Evolutionary conservation across 2,797 vertebrate species (phyloP), one percentile per base, ranked within the genome.

Genomic region (Sebastes diaconus): DNA sequence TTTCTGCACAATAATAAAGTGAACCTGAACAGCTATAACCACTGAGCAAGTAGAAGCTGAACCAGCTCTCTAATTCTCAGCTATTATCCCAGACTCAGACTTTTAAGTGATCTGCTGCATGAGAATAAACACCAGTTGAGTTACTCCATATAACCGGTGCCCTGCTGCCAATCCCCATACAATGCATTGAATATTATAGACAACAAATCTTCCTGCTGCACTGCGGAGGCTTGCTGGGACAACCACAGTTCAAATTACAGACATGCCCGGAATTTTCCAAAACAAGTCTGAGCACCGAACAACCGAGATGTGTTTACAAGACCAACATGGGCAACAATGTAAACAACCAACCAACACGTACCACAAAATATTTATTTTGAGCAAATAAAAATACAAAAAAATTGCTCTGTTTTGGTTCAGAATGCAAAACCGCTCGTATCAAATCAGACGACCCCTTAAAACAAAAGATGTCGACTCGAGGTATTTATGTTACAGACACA

Each of bases 251-350:
- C 81, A 91, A 90, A 93, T 93, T 88, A 92, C 84, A 92, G 81
- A 89, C 86, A 73, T 87, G 91, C 77, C 76, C 24, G 24, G 90
- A 88, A 91, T 93, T 92, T 91, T 94, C 90, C 90, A 94, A 90
- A 90, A 93, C 92, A 91, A 90, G 90, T 87, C 85, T 60, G 79
- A 86, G 87, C 84, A 36, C 60, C 27, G 25, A 87, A 84, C 82
- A 79, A 84, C 83, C 11, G 34, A 83, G 75, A 87, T 66, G 65
- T 84, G 83, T 91, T 90, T 88, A 81, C 63, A 88, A 88, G 91
- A 81, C 81, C 74, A 73, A 85, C 75, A 80, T 46, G 75, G 80
- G 86, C 83, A 87, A 88, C 75, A 86, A 90, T 88, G 89, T 92
- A 87, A 91, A 92, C 88, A 93, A 83, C 60, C 46, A 36, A 34